Percentiles rank a stretch among this genome's conserved stretches.
These are phyloP conservation scores for Azorinus chamasolen DNA, from an alignment of 2,888 invertebrate genomes.

Conservation along the genomic window DNA sequence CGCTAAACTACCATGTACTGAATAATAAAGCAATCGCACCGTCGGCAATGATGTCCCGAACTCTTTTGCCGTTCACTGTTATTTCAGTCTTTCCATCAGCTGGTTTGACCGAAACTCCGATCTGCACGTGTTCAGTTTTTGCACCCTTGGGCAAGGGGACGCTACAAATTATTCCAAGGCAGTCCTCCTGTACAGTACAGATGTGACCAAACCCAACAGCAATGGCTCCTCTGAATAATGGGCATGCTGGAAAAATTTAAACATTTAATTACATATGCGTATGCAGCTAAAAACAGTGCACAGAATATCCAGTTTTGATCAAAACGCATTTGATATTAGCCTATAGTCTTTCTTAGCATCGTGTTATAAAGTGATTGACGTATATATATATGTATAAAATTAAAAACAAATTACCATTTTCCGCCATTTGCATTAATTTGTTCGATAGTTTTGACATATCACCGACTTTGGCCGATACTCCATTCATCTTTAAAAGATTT, in stretches of 20 bases:
- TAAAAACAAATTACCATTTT: constrained; percentile 23
- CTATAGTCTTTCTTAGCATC: no score
- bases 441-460: constrained; percentile 39
- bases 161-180: constrained; percentile 63
- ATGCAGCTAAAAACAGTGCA: no score
- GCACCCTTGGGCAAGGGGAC: constrained; percentile 40
- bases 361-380: no score
- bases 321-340: no score
- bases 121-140: constrained; percentile 18
- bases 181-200: constrained; percentile 63
- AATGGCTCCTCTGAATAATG: constrained; percentile 48
- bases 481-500: constrained; percentile 36
- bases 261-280: no score
- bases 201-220: constrained; percentile 58
- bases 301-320: no score
- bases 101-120: constrained; percentile 22
- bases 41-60: constrained; percentile 17
- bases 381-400: no score
- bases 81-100: constrained; percentile 10
- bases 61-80: constrained; percentile 15
- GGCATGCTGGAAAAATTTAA: constrained; percentile 58
- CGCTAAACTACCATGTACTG: no score
- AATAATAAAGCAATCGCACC: no score
- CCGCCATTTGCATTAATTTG: constrained; percentile 33
- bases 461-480: constrained; percentile 24